Evolutionary conservation across 2,113 vertebrate species (phyloP).

Genomic region (Sakesphorus luctuosus): DNA sequence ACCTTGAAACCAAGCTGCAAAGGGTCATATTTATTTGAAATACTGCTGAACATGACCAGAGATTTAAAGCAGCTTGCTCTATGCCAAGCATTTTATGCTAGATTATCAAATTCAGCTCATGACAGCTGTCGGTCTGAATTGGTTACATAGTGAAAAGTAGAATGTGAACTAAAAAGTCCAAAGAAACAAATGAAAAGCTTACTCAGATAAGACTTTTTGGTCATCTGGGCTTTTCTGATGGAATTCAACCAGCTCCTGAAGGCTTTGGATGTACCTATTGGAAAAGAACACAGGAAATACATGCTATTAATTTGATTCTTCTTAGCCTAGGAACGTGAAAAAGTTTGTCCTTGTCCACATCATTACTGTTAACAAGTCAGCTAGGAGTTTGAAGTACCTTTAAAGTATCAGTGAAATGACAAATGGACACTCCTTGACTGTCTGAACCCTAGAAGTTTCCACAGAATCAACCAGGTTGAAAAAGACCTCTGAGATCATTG

Average conservation of each 20-base stretch:
- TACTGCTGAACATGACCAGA: not conserved
- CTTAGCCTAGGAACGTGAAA: not conserved
- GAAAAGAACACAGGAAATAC: not conserved
- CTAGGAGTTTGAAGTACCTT: not conserved
- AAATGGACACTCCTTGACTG: not conserved
- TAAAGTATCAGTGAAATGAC: not conserved
- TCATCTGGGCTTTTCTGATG: constrained; percentile 88
- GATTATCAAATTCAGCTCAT: not conserved
- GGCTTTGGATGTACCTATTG: constrained; percentile 85
- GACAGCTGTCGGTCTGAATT: not conserved
- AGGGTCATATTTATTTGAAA: not conserved
- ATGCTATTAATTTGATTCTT: not conserved
- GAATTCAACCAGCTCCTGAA: constrained; percentile 93
- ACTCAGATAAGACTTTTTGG: constrained; percentile 87
- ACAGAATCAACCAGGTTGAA: too few species aligned
- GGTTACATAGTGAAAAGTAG: not conserved
- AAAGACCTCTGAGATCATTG: too few species aligned
- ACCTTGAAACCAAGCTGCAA: not conserved
- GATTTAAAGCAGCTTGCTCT: not conserved
- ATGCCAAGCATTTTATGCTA: not conserved
- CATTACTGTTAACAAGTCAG: not conserved
- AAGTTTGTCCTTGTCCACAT: not conserved
- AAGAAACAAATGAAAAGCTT: constrained; percentile 71
- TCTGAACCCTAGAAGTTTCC: not conserved
- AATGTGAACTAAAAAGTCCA: constrained; percentile 47